These are phyloP conservation scores for Eupelmus urozonus DNA, from an alignment of 2,888 invertebrate species.

Conservation along the genomic window DNA sequence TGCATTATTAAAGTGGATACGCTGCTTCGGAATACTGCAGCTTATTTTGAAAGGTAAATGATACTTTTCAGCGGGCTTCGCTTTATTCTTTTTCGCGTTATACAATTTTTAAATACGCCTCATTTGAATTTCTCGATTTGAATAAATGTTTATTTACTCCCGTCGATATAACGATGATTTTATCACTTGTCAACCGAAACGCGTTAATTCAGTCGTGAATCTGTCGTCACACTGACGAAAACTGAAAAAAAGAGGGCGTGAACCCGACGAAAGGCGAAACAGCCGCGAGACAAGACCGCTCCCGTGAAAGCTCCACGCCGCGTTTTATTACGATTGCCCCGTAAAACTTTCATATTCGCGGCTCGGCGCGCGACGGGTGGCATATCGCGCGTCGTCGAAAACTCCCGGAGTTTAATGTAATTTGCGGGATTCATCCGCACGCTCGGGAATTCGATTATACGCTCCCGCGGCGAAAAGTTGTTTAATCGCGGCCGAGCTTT, in stretches of 20 bases:
- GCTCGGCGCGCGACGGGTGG: not conserved
- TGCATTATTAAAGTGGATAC: slow-evolving; percentile 13
- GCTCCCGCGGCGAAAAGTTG: slow-evolving; percentile 13
- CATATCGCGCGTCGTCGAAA: not conserved
- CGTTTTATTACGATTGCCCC: slow-evolving; percentile 40
- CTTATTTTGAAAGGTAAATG: not conserved
- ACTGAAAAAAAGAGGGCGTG: too few relatives aligned
- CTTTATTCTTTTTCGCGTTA: too few relatives aligned
- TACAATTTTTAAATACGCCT: too few relatives aligned
- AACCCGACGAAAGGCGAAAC: not conserved
- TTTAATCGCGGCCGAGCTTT: slow-evolving; percentile 11
- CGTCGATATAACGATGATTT: too few relatives aligned
- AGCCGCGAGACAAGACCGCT: not conserved
- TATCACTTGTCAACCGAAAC: too few relatives aligned
- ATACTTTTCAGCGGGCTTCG: not conserved
- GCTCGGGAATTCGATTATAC: slow-evolving; percentile 11
- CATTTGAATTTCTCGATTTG: too few relatives aligned
- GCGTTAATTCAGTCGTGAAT: too few relatives aligned
- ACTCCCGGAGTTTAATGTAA: slow-evolving; percentile 19
- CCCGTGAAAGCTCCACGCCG: not conserved
- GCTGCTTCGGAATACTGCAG: not conserved
- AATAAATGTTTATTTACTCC: too few relatives aligned
- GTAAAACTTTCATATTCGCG: slow-evolving; percentile 45
- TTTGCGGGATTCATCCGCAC: slow-evolving; percentile 14
- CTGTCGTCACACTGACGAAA: too few relatives aligned